phyloP scores from a whole-genome alignment of 2,797 vertebrate genomes.

The Chaunax sp. region DNA sequence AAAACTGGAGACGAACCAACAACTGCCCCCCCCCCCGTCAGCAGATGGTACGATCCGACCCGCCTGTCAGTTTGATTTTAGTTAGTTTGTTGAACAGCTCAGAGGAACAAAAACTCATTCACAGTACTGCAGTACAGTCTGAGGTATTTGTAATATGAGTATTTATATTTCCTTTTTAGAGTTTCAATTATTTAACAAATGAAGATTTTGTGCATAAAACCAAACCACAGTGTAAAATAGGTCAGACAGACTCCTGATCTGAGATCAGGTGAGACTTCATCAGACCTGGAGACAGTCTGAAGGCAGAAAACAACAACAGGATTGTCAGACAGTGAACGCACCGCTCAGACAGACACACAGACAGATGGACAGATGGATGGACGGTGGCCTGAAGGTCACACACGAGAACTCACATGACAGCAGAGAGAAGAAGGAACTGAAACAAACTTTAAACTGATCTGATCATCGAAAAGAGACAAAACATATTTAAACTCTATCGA shows the following conservation, averaged over 20 bases:
- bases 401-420: slow-evolving; percentile 25
- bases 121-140: too few species aligned
- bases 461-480: too few species aligned
- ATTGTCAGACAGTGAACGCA: slow-evolving; percentile 4
- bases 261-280: slow-evolving; percentile 43
- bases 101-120: neutral
- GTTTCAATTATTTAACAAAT: neutral
- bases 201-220: neutral
- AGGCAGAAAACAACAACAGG: slow-evolving; percentile 5
- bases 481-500: too few species aligned
- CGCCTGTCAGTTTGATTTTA: slow-evolving; percentile 12
- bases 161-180: too few species aligned
- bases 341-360: neutral
- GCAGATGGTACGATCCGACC: slow-evolving; percentile 20
- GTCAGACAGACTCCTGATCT: slow-evolving; percentile 22
- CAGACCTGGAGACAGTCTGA: neutral
- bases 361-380: too few species aligned
- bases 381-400: slow-evolving; percentile 16
- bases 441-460: too few species aligned
- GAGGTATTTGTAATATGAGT: too few species aligned
- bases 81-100: neutral
- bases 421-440: slow-evolving; percentile 15
- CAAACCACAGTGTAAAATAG: neutral
- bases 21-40: neutral
- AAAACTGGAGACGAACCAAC: slow-evolving; percentile 16